Base-by-base conservation (phyloP, 2,797 vertebrate species). In the Hyperoplus lanceolatus region DNA sequence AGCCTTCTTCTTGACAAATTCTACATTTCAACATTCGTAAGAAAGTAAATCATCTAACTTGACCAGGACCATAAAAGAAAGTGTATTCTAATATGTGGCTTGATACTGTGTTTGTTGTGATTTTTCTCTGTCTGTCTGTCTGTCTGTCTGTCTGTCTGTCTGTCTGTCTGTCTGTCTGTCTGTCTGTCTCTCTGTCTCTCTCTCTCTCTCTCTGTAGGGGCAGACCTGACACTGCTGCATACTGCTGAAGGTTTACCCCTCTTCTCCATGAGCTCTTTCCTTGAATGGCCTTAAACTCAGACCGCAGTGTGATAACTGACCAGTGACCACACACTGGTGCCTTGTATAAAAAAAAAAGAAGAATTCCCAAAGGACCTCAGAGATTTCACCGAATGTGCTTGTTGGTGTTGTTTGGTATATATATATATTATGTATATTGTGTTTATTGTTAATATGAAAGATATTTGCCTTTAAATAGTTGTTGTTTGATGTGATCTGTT, bases 351-450 rank as follows among this genome's bases (percentile, higher is more conserved):
- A 63, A 60, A 29, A 29, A 29, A 29, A 29, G 29, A 29, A 29
- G 29, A 6, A 80, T 81, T 79, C 57, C 80, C 68, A 88, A 83
- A 90, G 65, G 53, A 82, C 62, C 59, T 63, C 21, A 70, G 54
- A 75, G 45, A 86, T 21, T 81, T 74, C 56, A 51, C 76, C 70
- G 59, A 77, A 82, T 86, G 82, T 90, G 79, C 72, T 85, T 85
- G 70, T 65, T 85, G 39, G 12, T 75, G 45, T 75, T 79, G 73
- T 68, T 58, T 41, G 41, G n/a, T 83, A 73, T 80, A 58, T 83
- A 58, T 83, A 64, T 59, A 41, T 80, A 64, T 81, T n/a, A 51
- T 90, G 59, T 88, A 73, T 78, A 68, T 82, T 82, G 77, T 87
- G 73, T 80, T 81, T n/a, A 69, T 70, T 84, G 71, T 82, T 75